Conservation (phyloP, 2,113 vertebrate genomes). For the Nothoprocta perdicaria region DNA sequence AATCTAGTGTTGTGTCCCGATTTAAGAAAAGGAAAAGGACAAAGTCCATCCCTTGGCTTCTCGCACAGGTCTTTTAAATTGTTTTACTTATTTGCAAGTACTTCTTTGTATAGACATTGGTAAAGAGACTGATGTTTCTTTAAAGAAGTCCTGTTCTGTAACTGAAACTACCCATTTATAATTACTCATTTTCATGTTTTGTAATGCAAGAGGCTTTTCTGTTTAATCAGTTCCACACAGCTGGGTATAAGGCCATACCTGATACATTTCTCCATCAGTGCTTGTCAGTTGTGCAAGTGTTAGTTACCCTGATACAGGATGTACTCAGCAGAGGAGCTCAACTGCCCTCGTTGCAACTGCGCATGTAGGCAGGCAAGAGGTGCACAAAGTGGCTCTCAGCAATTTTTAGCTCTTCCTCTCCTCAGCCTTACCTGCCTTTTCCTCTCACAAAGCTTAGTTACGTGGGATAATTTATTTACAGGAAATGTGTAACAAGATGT, state of each 20-base stretch:
- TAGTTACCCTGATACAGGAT: background rate
- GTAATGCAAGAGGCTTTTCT: background rate
- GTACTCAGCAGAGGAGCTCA: background rate
- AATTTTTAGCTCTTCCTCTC: constrained; percentile 22
- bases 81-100: constrained; percentile 45
- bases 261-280: background rate
- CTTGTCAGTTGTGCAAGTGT: background rate
- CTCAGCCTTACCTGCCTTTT: constrained; percentile 37
- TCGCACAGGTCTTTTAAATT: background rate
- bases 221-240: constrained; percentile 6
- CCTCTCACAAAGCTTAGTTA: constrained; percentile 68
- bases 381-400: background rate
- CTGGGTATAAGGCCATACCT: background rate
- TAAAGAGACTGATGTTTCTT: constrained; percentile 15
- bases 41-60: background rate
- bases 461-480: constrained; percentile 85
- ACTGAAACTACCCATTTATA: constrained; percentile 41
- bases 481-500: constrained; percentile 85
- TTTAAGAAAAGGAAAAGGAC: background rate
- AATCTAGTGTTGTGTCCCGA: background rate
- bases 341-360: background rate
- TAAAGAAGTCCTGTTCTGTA: constrained; percentile 4
- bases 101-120: constrained; percentile 32
- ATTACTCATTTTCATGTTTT: constrained; percentile 20
- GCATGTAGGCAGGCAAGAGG: too few relatives aligned